Evolutionary conservation across 2,113 vertebrate genomes (phyloP).

Genomic region (Urocynchramus pylzowi): DNA sequence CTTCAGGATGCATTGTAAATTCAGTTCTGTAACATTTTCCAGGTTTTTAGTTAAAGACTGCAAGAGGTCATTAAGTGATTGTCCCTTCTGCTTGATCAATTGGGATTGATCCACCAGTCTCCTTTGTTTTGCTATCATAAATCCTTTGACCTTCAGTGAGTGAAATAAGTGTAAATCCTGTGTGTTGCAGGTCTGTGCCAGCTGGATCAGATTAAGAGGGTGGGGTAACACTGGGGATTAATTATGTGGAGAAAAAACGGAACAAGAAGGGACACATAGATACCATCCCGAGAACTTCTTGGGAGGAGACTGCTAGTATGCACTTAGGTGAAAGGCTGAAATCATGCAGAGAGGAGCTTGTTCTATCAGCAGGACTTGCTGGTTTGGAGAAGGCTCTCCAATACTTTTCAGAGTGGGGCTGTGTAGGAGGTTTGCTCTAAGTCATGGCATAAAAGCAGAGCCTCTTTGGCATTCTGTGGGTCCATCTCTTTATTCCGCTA

Average conservation of each 20-base stretch:
- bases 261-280: conserved; percentile 37
- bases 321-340: neutral
- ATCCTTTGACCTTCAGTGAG: neutral
- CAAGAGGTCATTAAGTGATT: neutral
- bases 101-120: neutral
- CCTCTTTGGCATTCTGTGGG: neutral
- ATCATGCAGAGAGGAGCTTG: neutral
- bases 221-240: conserved; percentile 7
- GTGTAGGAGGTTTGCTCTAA: neutral
- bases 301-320: neutral
- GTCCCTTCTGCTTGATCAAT: neutral
- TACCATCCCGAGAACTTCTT: neutral
- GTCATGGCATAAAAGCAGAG: neutral
- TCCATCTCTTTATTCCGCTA: neutral
- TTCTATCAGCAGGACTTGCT: neutral
- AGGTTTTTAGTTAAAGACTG: neutral
- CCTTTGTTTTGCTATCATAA: neutral
- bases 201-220: conserved; percentile 31
- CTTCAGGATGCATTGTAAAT: neutral
- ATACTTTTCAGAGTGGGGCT: neutral
- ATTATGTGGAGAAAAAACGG: neutral
- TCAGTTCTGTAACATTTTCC: neutral
- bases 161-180: conserved; percentile 34
- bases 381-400: neutral
- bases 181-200: neutral